Conservation (phyloP, 2,797 vertebrate genomes). For the Chloroceryle amazona region DNA sequence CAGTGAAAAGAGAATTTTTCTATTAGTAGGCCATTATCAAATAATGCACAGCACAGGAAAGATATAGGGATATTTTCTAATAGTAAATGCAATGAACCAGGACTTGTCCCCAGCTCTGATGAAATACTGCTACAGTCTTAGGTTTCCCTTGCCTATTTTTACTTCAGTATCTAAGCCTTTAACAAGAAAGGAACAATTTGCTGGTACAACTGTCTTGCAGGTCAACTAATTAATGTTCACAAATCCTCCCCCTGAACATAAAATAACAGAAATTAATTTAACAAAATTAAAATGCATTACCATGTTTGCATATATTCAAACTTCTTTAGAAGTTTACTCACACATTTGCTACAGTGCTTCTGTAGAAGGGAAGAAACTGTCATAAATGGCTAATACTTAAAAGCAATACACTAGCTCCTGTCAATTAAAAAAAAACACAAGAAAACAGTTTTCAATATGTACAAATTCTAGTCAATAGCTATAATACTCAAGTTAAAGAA, state of each 20-base stretch:
- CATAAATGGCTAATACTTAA: background rate
- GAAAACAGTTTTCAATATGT: background rate
- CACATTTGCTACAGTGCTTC: background rate
- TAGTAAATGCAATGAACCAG: background rate
- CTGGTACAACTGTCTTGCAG: background rate
- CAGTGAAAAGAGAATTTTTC: accelerated
- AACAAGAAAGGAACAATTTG: background rate
- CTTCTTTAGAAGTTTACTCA: background rate
- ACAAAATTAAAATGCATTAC: background rate
- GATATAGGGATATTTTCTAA: accelerated
- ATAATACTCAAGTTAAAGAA: background rate
- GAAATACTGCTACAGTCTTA: background rate
- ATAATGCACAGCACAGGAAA: background rate
- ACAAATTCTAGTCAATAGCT: background rate
- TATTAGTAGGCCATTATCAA: background rate
- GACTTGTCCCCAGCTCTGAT: background rate
- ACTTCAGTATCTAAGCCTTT: background rate
- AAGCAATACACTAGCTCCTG: background rate
- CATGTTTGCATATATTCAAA: background rate
- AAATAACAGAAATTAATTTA: background rate
- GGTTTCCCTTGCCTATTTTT: background rate
- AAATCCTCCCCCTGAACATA: background rate
- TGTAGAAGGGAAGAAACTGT: background rate
- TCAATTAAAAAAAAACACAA: background rate
- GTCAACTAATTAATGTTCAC: background rate